Conservation (phyloP, 2,888 invertebrate species). For the Lordiphosa andalusiaca region DNA sequence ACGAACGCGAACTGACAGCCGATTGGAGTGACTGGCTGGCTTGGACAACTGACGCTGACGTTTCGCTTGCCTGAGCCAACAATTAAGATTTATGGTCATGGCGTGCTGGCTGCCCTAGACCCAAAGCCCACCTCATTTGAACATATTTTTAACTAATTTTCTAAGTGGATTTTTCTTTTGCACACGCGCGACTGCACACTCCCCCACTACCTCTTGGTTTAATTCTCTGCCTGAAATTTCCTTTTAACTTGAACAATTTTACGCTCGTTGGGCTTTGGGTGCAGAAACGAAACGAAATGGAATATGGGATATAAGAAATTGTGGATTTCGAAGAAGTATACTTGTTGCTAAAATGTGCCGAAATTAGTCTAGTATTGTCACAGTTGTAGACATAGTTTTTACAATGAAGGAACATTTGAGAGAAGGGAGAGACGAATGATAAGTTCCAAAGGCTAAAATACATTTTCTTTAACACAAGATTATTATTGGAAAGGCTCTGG, state of each 20-base stretch:
- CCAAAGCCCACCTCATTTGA: slow-evolving; percentile 18
- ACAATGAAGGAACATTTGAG: too few relatives aligned
- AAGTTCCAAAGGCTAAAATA: too few relatives aligned
- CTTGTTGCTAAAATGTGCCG: background rate
- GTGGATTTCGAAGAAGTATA: background rate
- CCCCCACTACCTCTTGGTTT: background rate
- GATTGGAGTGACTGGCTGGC: slow-evolving; percentile 8
- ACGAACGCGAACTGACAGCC: slow-evolving; percentile 5
- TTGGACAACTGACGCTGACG: slow-evolving; percentile 14
- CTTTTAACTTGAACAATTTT: slow-evolving; percentile 61
- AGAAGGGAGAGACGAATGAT: too few relatives aligned
- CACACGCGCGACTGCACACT: slow-evolving; percentile 61
- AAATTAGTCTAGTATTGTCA: too few relatives aligned
- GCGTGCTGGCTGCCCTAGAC: slow-evolving; percentile 56
- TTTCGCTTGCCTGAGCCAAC: slow-evolving; percentile 66
- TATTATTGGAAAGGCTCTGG: too few relatives aligned
- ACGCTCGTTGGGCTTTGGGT: slow-evolving; percentile 52
- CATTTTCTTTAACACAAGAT: too few relatives aligned
- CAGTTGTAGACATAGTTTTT: too few relatives aligned
- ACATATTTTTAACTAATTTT: slow-evolving; percentile 48
- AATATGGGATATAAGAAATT: slow-evolving; percentile 18
- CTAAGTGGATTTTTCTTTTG: slow-evolving; percentile 25
- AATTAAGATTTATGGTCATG: slow-evolving; percentile 72
- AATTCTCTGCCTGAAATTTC: slow-evolving; percentile 31
- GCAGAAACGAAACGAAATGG: slow-evolving; percentile 21